These are phyloP conservation scores for Chloebia gouldiae DNA, from an alignment of 2,113 vertebrate species.

Conservation along the genomic window DNA sequence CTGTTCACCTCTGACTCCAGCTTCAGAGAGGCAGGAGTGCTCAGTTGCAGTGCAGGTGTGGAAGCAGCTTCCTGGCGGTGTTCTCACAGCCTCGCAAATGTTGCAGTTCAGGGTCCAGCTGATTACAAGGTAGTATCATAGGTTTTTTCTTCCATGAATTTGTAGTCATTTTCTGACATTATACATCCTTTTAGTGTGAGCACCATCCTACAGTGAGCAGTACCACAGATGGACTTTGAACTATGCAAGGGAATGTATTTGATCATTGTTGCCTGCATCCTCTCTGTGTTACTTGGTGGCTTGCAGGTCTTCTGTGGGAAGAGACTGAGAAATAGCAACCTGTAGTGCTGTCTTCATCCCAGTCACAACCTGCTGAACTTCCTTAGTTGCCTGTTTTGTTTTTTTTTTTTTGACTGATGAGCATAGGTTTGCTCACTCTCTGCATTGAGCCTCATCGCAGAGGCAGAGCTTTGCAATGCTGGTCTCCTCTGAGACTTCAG, in stretches of 20 bases:
- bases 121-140: not conserved
- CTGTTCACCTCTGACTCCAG: not conserved
- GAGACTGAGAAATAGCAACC: not conserved
- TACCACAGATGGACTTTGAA: not conserved
- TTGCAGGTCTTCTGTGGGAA: not conserved
- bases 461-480: not conserved
- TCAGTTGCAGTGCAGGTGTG: not conserved
- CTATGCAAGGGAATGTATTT: not conserved
- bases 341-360: not conserved
- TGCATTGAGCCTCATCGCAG: not conserved
- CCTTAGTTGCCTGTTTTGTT: not conserved
- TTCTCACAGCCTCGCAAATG: not conserved
- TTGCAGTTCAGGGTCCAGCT: not conserved
- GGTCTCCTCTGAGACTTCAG: not conserved
- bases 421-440: not conserved
- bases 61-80: not conserved
- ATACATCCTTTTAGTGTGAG: accelerated
- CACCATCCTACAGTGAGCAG: not conserved
- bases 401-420: not conserved
- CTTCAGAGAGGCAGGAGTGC: accelerated
- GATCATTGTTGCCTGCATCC: accelerated
- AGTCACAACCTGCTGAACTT: not conserved
- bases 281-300: not conserved
- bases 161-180: not conserved
- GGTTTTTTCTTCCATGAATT: not conserved